A percentile compares a stretch with the other conserved stretches of the same genome.
Conservation (phyloP, 2,888 invertebrate genomes). For the Drosophila nigricruria region DNA sequence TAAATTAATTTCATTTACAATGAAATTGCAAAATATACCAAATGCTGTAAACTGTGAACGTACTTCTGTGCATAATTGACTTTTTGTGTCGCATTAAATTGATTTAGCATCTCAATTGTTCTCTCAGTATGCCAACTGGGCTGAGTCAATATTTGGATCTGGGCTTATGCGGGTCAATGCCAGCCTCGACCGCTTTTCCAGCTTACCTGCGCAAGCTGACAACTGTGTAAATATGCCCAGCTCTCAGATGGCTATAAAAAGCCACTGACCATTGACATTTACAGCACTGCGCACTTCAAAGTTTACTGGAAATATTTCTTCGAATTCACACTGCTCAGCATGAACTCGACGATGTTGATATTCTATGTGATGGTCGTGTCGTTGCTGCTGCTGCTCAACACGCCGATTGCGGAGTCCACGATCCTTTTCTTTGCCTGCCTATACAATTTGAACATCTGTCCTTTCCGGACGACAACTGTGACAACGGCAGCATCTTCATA, state of each 20-base stretch:
- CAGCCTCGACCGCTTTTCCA: slow-evolving; percentile 25
- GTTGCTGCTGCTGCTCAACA: slow-evolving; percentile 34
- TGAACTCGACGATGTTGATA: slow-evolving; percentile 38
- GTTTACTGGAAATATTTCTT: neutral
- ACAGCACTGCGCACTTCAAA: slow-evolving; percentile 18
- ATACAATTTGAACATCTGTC: slow-evolving; percentile 45
- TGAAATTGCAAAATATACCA: slow-evolving; percentile 27
- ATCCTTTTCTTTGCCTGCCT: slow-evolving; percentile 50
- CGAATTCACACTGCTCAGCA: slow-evolving; percentile 17
- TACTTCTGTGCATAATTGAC: slow-evolving; percentile 36
- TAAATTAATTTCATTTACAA: slow-evolving; percentile 46
- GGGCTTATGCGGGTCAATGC: slow-evolving; percentile 61
- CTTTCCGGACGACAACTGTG: slow-evolving; percentile 43
- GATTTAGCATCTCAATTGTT: slow-evolving; percentile 12
- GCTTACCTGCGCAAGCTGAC: slow-evolving; percentile 9
- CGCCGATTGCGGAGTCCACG: slow-evolving; percentile 44
- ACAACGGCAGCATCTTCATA: neutral
- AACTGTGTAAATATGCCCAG: slow-evolving; percentile 46
- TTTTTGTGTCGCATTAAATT: slow-evolving; percentile 17
- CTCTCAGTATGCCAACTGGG: slow-evolving; percentile 8
- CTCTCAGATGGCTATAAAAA: slow-evolving; percentile 20
- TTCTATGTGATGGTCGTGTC: slow-evolving; percentile 36
- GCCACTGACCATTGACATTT: neutral
- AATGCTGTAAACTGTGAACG: slow-evolving; percentile 20
- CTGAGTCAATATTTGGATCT: slow-evolving; percentile 26